These are phyloP conservation scores for Phytoseiulus persimilis DNA, from an alignment of 2,888 invertebrate species.

Conservation along the genomic window DNA sequence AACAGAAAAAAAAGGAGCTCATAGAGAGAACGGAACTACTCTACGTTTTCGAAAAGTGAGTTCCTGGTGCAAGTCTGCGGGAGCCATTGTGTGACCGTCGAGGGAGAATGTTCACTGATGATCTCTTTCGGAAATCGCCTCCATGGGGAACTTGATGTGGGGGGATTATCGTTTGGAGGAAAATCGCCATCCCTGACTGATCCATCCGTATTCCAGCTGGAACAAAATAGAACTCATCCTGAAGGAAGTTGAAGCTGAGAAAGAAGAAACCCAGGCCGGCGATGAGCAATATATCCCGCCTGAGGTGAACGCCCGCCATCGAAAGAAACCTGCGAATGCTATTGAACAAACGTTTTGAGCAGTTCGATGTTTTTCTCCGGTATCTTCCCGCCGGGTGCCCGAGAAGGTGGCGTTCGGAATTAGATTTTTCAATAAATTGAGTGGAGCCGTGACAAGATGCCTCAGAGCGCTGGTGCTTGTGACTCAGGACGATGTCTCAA, in stretches of 20 bases:
- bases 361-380: too few species aligned
- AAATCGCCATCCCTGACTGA: neutral
- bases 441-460: too few species aligned
- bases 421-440: too few species aligned
- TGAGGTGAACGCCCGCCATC: constrained; percentile 8
- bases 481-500: too few species aligned
- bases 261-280: constrained; percentile 37
- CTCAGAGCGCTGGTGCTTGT: too few species aligned
- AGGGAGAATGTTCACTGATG: neutral
- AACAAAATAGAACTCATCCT: constrained; percentile 28
- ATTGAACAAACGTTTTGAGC: neutral
- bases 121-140: neutral
- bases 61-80: neutral
- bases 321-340: neutral
- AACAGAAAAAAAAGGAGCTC: constrained; percentile 57
- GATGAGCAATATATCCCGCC: constrained; percentile 54
- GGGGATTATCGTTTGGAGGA: neutral
- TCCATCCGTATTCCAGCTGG: constrained; percentile 9
- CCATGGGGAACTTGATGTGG: neutral
- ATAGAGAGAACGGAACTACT: constrained; percentile 58
- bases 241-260: neutral
- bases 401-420: too few species aligned
- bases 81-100: neutral
- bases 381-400: too few species aligned
- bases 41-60: constrained; percentile 64